A percentile compares a stretch with the other conserved stretches of the same genome.
These are phyloP conservation scores for Chouioia cunea DNA, from an alignment of 2,888 invertebrate genomes.

Conservation along the genomic window DNA sequence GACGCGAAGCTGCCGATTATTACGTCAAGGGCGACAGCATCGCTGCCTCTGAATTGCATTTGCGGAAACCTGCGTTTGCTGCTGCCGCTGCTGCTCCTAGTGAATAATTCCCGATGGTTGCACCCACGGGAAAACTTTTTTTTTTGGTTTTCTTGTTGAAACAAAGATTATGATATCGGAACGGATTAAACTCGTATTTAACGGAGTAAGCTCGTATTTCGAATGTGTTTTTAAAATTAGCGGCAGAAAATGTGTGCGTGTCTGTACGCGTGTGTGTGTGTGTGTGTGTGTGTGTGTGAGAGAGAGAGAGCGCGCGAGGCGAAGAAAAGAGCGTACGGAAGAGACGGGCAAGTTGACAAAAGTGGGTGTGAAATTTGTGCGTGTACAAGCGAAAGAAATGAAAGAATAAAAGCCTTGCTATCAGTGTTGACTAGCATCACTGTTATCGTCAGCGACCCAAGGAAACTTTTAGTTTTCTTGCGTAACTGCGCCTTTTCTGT, in stretches of 20 bases:
- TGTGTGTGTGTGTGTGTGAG: too few relatives aligned
- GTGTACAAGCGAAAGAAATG: background rate
- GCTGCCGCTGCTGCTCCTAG: constrained; percentile 47
- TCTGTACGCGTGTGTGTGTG: background rate
- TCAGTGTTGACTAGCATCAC: too few relatives aligned
- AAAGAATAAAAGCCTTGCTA: too few relatives aligned
- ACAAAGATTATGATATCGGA: too few relatives aligned
- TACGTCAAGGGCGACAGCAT: constrained; percentile 70
- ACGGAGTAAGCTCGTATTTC: background rate
- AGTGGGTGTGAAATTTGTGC: background rate
- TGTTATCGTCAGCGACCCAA: too few relatives aligned
- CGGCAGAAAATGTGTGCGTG: background rate
- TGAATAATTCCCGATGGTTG: constrained; percentile 55
- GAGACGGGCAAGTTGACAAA: too few relatives aligned
- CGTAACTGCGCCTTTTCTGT: too few relatives aligned
- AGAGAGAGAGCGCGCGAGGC: too few relatives aligned
- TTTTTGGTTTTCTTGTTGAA: too few relatives aligned
- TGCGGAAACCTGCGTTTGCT: constrained; percentile 59
- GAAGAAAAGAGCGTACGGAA: too few relatives aligned
- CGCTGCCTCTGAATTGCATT: constrained; percentile 62
- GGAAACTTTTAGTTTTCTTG: too few relatives aligned
- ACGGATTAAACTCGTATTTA: too few relatives aligned
- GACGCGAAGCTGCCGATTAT: constrained; percentile 70
- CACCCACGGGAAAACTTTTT: background rate
- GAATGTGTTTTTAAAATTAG: background rate